A percentile compares a stretch with the other conserved stretches of the same genome.
Conservation (phyloP, 2,888 invertebrate species). For the Ormyrus pomaceus region DNA sequence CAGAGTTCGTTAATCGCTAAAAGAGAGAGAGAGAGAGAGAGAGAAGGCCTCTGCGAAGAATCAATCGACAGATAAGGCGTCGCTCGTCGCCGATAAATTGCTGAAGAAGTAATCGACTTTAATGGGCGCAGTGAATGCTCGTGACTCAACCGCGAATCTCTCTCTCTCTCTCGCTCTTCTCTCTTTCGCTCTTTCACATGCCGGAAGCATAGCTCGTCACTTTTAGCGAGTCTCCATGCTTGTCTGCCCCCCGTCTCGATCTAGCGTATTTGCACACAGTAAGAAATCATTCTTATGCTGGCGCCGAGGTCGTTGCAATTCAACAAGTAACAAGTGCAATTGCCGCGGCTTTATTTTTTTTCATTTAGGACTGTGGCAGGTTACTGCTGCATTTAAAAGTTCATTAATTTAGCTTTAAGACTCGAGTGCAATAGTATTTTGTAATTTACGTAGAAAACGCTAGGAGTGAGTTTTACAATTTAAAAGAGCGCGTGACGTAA, state of each 20-base stretch:
- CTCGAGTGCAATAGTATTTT: too few species aligned
- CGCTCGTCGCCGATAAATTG: constrained; percentile 33
- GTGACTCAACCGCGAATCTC: constrained; percentile 33
- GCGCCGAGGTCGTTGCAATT: too few species aligned
- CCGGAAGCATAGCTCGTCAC: constrained; percentile 23
- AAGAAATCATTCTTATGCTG: constrained; percentile 13
- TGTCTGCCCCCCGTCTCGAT: background rate
- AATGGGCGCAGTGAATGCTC: constrained; percentile 26
- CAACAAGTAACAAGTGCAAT: too few species aligned
- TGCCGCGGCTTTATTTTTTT: too few species aligned
- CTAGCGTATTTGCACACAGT: constrained; percentile 10
- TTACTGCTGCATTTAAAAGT: too few species aligned
- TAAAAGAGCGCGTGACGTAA: too few species aligned
- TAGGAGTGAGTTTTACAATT: too few species aligned
- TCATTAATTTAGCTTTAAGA: too few species aligned
- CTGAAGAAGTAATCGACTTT: constrained; percentile 43
- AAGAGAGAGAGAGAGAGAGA: background rate
- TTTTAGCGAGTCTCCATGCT: background rate
- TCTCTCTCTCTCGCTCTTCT: constrained; percentile 1
- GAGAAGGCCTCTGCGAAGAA: constrained; percentile 22
- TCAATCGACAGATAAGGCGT: constrained; percentile 49
- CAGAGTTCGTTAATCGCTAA: constrained; percentile 36
- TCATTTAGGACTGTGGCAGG: background rate
- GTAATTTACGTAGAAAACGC: too few species aligned
- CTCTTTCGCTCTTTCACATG: background rate